phyloP scores from a whole-genome alignment of 2,113 vertebrate genomes.

The Hemiprocne comata region DNA sequence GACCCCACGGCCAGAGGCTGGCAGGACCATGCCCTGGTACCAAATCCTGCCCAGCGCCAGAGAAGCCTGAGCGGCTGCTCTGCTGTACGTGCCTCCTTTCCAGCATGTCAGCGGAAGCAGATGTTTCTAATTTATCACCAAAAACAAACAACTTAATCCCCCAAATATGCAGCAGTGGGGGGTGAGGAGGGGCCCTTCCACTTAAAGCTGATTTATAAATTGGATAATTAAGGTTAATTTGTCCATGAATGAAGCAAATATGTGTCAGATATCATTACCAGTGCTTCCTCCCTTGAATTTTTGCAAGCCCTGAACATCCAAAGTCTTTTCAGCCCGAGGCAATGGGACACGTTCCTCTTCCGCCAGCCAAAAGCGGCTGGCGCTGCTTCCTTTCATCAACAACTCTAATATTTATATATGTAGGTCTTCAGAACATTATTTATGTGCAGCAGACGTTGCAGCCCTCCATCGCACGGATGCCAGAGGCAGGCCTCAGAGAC shows the following conservation, averaged over 20 bases:
- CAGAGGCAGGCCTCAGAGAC: background rate
- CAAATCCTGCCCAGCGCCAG: rapidly evolving
- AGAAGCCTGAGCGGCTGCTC: rapidly evolving
- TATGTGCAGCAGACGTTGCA: background rate
- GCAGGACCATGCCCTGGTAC: background rate
- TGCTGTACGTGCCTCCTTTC: background rate
- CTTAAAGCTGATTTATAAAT: conserved; percentile 48
- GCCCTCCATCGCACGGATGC: rapidly evolving
- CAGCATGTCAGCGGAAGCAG: conserved; percentile 36
- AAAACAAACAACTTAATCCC: conserved; percentile 68
- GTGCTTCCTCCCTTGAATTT: background rate
- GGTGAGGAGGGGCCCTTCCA: conserved; percentile 1
- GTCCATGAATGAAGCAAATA: background rate
- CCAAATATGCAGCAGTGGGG: conserved; percentile 57
- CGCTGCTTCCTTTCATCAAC: background rate
- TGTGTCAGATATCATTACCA: background rate
- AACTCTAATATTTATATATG: background rate
- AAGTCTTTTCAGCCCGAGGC: background rate
- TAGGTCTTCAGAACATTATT: background rate
- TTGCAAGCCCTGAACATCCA: background rate
- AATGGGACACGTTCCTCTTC: background rate
- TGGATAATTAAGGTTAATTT: conserved; percentile 50
- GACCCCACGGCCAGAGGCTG: rapidly evolving
- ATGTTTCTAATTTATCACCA: conserved; percentile 36
- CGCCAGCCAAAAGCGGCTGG: background rate